These are phyloP conservation scores for Leptinotarsa undecemlineata DNA, from an alignment of 1,140 invertebrate genomes.

Conservation along the genomic window DNA sequence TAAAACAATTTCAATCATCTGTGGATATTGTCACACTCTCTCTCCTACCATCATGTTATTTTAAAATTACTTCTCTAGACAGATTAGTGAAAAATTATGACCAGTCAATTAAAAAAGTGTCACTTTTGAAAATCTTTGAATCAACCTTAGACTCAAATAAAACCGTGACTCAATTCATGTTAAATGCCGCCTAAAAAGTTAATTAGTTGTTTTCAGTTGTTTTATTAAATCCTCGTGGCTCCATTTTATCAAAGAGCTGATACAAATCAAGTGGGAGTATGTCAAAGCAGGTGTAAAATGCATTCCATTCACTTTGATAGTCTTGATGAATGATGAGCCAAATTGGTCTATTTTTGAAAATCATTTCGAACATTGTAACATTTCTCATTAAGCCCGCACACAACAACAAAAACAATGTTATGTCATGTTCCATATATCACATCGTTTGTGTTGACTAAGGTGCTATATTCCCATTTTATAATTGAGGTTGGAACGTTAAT, in stretches of 20 bases:
- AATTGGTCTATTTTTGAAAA: constrained; percentile 6
- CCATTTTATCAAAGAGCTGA: neutral
- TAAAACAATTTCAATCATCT: no score
- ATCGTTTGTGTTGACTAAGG: neutral
- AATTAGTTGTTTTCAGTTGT: neutral
- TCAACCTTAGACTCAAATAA: neutral
- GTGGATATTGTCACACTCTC: no score
- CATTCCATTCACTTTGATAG: neutral
- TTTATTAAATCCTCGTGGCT: neutral
- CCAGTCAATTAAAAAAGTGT: no score
- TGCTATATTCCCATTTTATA: neutral
- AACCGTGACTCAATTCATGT: neutral
- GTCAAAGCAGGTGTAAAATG: neutral
- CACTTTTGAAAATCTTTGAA: no score
- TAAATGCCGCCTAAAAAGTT: neutral
- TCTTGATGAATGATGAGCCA: neutral
- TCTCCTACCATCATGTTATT: no score
- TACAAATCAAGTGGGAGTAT: neutral
- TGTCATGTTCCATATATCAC: constrained; percentile 1
- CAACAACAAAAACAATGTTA: neutral
- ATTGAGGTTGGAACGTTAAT: neutral
- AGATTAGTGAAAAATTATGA: no score
- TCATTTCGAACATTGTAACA: neutral
- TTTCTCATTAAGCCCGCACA: neutral
- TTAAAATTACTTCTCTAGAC: no score